Percentiles rank a stretch among this genome's conserved stretches.
Evolutionary conservation across 2,797 vertebrate genomes (phyloP).

Genomic region (Microctenopoma lineatum): DNA sequence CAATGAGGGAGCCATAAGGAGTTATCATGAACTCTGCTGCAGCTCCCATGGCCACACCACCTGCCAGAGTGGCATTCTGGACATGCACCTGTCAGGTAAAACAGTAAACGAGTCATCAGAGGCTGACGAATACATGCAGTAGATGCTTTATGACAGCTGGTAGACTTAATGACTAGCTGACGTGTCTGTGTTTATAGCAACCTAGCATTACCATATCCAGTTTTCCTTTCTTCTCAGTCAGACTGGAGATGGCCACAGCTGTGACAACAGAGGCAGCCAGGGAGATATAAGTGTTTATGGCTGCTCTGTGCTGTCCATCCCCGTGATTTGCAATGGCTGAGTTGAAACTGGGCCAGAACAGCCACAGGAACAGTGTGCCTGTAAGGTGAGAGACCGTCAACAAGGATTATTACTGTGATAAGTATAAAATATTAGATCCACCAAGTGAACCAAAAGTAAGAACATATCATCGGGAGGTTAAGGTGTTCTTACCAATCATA

Average conservation of each 20-base stretch:
- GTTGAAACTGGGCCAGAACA: constrained; percentile 99
- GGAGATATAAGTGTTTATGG: constrained; percentile 92
- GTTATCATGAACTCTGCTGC: constrained; percentile 93
- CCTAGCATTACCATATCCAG: constrained; percentile 90
- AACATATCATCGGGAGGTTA: too few relatives aligned
- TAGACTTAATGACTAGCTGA: neutral
- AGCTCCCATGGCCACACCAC: constrained; percentile 94
- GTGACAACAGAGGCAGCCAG: constrained; percentile 90
- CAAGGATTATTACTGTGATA: neutral
- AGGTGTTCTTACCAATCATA: constrained; percentile 86
- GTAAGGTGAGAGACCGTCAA: neutral
- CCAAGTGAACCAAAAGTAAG: neutral
- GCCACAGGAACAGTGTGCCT: constrained; percentile 98
- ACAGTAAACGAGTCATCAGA: neutral
- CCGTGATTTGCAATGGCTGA: constrained; percentile 89
- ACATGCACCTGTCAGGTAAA: constrained; percentile 89
- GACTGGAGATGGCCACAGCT: constrained; percentile 90
- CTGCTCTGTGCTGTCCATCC: constrained; percentile 91
- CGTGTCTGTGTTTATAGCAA: neutral
- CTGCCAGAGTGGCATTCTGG: constrained; percentile 94
- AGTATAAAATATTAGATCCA: neutral
- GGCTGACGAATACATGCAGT: neutral
- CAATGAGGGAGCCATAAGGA: constrained; percentile 91
- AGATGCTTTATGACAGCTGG: neutral
- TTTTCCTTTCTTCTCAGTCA: constrained; percentile 90